These are phyloP conservation scores for Laodelphax striatellus DNA, from an alignment of 1,140 invertebrate species.

Conservation along the genomic window DNA sequence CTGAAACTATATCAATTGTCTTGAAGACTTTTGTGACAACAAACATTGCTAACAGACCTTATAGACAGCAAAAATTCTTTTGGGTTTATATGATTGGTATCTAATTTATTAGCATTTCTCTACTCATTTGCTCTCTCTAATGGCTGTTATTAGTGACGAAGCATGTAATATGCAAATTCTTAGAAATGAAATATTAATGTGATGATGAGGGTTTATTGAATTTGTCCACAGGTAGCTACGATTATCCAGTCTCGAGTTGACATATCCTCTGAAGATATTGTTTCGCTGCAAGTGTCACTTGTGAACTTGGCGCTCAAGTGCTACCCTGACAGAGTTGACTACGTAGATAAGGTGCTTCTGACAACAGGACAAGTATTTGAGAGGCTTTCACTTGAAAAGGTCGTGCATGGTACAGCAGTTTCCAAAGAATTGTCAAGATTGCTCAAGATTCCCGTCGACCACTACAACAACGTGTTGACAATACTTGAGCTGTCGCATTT, in stretches of 20 bases:
- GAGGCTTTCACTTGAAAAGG: slow-evolving; percentile 37
- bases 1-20: too few species aligned
- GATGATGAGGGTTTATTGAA: too few species aligned
- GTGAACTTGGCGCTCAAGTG: slow-evolving; percentile 93
- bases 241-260: slow-evolving; percentile 67
- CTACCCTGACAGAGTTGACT: slow-evolving; percentile 87
- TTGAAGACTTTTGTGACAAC: too few species aligned
- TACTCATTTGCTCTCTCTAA: too few species aligned
- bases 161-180: too few species aligned
- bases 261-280: slow-evolving; percentile 92
- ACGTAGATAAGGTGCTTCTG: slow-evolving; percentile 89
- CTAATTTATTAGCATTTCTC: too few species aligned
- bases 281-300: slow-evolving; percentile 89
- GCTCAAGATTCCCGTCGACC: slow-evolving; percentile 87
- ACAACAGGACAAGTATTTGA: slow-evolving; percentile 81
- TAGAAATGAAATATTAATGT: too few species aligned
- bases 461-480: slow-evolving; percentile 86
- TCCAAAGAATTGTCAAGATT: slow-evolving; percentile 86
- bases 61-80: too few species aligned
- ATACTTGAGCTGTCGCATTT: slow-evolving; percentile 77
- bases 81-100: too few species aligned
- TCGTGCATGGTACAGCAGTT: slow-evolving; percentile 70
- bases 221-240: too few species aligned
- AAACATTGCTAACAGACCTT: too few species aligned
- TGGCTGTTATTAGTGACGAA: too few species aligned